Percentiles rank a stretch among this genome's conserved stretches.
Evolutionary conservation across 2,888 invertebrate species (phyloP).

Genomic region (Pogonocherus hispidulus): DNA sequence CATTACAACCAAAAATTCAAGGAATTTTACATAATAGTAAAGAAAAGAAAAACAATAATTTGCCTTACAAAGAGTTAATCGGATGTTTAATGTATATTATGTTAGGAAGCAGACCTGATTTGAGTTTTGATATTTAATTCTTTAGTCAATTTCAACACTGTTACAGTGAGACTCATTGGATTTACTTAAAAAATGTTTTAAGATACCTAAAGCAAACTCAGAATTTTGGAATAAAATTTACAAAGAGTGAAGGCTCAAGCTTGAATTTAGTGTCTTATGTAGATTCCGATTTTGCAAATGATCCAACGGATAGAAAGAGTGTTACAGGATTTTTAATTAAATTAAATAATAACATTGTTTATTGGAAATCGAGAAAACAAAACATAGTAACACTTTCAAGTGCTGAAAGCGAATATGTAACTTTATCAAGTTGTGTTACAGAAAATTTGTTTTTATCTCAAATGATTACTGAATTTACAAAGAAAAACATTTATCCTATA

Average conservation of each 20-base stretch:
- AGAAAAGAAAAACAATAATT: conserved; percentile 1
- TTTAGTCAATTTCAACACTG: conserved; percentile 27
- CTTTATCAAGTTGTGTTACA: conserved; percentile 37
- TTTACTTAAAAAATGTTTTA: conserved; percentile 32
- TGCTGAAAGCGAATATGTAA: conserved; percentile 43
- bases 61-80: too few relatives aligned
- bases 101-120: conserved; percentile 20
- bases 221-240: too few relatives aligned
- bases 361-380: conserved; percentile 43
- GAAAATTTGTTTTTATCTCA: conserved; percentile 40
- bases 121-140: conserved; percentile 22
- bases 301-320: conserved; percentile 38
- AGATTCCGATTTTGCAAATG: conserved; percentile 45
- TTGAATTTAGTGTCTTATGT: conserved; percentile 33
- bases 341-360: conserved; percentile 38
- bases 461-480: conserved; percentile 32
- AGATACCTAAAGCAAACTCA: conserved; percentile 29
- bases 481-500: too few relatives aligned
- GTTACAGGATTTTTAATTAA: conserved; percentile 39
- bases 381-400: conserved; percentile 37
- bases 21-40: not conserved
- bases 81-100: too few relatives aligned
- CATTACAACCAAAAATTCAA: conserved; percentile 23
- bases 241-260: conserved; percentile 30
- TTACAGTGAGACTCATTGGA: conserved; percentile 27